These are phyloP conservation scores for Sinella curviseta DNA, from an alignment of 1,140 invertebrate species.

Conservation along the genomic window DNA sequence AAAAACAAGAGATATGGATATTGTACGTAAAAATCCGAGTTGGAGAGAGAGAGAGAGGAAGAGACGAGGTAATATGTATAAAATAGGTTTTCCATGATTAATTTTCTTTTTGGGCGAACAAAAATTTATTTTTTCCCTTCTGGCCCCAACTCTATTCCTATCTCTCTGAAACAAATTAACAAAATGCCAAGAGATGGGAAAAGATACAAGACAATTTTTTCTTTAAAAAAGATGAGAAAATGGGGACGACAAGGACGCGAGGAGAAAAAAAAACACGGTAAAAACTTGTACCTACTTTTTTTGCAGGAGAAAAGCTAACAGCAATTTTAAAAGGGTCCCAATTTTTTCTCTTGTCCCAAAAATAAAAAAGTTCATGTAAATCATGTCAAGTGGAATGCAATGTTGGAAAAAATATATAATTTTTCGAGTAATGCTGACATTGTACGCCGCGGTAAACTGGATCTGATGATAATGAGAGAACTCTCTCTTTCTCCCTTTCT, in stretches of 20 bases:
- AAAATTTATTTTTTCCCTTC: conserved; percentile 19
- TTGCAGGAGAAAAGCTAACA: too few relatives aligned
- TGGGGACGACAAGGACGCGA: background rate
- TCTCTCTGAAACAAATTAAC: conserved; percentile 20
- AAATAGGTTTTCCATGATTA: conserved; percentile 24
- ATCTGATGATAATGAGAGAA: too few relatives aligned
- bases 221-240: conserved; percentile 9
- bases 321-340: too few relatives aligned
- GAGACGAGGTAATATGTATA: background rate
- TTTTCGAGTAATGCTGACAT: too few relatives aligned
- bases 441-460: too few relatives aligned
- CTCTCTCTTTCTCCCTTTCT: too few relatives aligned
- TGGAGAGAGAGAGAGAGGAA: background rate
- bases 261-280: background rate
- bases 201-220: background rate
- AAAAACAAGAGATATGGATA: background rate
- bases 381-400: background rate
- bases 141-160: background rate
- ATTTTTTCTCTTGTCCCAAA: too few relatives aligned
- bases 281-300: background rate
- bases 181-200: conserved; percentile 15
- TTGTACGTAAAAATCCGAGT: background rate
- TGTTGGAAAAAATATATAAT: conserved; percentile 11
- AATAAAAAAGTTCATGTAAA: conserved; percentile 22
- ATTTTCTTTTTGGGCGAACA: conserved; percentile 22